A percentile compares a stretch with the other conserved stretches of the same genome.
Evolutionary conservation across 2,113 vertebrate genomes (phyloP).

Genomic region (Synodontis membranacea): DNA sequence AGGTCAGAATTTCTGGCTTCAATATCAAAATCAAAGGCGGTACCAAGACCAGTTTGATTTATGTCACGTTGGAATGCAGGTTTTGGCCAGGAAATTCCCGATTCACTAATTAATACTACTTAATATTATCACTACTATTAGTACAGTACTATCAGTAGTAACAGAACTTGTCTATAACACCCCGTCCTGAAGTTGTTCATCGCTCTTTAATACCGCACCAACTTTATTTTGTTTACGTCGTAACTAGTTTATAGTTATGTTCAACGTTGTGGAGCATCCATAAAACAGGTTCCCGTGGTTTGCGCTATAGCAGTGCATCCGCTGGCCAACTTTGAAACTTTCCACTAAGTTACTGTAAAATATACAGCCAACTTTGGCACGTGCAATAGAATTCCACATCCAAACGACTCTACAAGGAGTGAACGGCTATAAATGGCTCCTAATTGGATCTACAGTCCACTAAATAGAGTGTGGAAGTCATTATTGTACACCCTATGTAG

Average conservation of each 20-base stretch:
- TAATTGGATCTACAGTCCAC: neutral
- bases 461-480: constrained; percentile 7
- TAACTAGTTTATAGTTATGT: neutral
- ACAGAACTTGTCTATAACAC: neutral
- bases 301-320: neutral
- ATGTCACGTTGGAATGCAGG: too few species aligned
- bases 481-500: constrained; percentile 22
- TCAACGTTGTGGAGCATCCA: neutral
- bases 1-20: too few species aligned
- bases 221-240: neutral
- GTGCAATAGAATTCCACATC: neutral
- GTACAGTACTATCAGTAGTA: neutral
- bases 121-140: too few species aligned
- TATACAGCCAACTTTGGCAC: neutral
- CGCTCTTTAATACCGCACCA: neutral
- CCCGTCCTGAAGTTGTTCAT: neutral
- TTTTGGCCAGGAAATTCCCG: too few species aligned
- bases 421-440: constrained; percentile 1
- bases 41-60: too few species aligned
- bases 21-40: too few species aligned
- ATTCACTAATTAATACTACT: too few species aligned
- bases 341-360: neutral
- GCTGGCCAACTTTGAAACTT: neutral
- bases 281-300: neutral
- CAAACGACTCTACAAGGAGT: neutral